Evolutionary conservation across 2,888 invertebrate genomes (phyloP), one percentile per base, ranked within the genome.

Genomic region (Andrena marginata): DNA sequence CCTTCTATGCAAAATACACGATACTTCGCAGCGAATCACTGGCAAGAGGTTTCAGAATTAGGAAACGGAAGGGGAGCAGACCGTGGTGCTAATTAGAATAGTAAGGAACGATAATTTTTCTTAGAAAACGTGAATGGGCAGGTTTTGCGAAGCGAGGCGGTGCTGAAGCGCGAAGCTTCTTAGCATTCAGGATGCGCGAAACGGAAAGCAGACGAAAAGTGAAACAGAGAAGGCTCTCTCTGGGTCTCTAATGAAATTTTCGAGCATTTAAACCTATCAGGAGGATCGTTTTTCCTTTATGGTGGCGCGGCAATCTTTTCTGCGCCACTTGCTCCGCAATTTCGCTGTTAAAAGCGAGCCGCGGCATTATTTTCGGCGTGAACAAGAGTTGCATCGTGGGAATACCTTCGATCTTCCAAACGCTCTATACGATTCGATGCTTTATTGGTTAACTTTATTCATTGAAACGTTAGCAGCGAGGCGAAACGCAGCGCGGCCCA

Each of bases 401-500:
- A 68, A 80, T 80, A 56, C 67, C 69, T 86, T 64, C 75, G 60
- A 76, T 77, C 69, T 78, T 77, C 69, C 73, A 26, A 80, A 54
- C 84, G 54, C 29, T 68, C 54, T 23, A 63, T 83, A 83, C 68
- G 71, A 82, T 84, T 75, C 80, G 78, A 79, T 82, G 89, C 89
- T 91, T 91, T 90, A 91, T 90, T 87, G 88, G 86, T 87, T 87
- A 91, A 91, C 88, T 91, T 91, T 89, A 91, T 91, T 90, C 88
- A 86, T 84, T 87, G 86, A 86, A 87, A 85, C 84, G 85, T 88
- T 89, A 75, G 71, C 77, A 77, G 56, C 78, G 78, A 68, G 78
- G 65, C 77, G 85, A 78, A 82, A 77, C 80, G 79, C 72, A 65
- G 60, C 77, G 65, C 54, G 71, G 70, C 48, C 77, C 82, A 86